Conservation (phyloP, 92 coral and sea anemone genomes). For the Meandrina meandrites region DNA sequence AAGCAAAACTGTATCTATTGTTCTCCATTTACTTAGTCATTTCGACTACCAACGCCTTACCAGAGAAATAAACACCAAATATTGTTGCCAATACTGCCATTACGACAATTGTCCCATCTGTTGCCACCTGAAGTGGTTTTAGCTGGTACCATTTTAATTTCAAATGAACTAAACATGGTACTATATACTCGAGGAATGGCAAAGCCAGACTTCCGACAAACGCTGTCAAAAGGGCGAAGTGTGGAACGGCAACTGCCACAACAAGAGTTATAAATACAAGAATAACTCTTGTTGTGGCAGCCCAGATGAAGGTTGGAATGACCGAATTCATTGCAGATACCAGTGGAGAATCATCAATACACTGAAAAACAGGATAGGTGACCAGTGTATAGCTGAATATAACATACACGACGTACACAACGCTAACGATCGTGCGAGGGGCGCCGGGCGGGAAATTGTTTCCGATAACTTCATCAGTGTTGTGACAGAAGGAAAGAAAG, state of each 20-base stretch:
- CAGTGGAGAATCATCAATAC: slow-evolving; percentile 1
- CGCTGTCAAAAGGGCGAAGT: slow-evolving; percentile 21
- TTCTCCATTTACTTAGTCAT: neutral
- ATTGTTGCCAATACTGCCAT: neutral
- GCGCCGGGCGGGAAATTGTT: slow-evolving; percentile 24
- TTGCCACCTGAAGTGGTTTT: neutral
- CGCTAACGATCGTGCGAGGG: too few species aligned
- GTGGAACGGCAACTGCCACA: slow-evolving; percentile 12
- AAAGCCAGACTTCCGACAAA: slow-evolving; percentile 9
- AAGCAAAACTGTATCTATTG: too few species aligned
- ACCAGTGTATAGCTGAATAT: slow-evolving; percentile 15
- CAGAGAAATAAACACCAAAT: slow-evolving; percentile 2
- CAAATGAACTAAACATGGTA: slow-evolving; percentile 15
- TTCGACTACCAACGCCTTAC: slow-evolving; percentile 4
- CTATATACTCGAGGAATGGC: neutral
- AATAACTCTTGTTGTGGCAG: neutral
- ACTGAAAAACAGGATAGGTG: slow-evolving; percentile 5
- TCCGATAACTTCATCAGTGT: slow-evolving; percentile 18
- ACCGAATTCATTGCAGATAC: neutral
- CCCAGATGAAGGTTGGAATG: slow-evolving; percentile 10
- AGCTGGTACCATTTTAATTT: neutral
- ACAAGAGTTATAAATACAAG: neutral
- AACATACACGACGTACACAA: slow-evolving; percentile 10
- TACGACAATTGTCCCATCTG: neutral
- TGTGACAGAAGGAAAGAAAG: slow-evolving; percentile 5